Conservation (phyloP, 2,888 invertebrate species). For the Megastigmus dorsalis region DNA sequence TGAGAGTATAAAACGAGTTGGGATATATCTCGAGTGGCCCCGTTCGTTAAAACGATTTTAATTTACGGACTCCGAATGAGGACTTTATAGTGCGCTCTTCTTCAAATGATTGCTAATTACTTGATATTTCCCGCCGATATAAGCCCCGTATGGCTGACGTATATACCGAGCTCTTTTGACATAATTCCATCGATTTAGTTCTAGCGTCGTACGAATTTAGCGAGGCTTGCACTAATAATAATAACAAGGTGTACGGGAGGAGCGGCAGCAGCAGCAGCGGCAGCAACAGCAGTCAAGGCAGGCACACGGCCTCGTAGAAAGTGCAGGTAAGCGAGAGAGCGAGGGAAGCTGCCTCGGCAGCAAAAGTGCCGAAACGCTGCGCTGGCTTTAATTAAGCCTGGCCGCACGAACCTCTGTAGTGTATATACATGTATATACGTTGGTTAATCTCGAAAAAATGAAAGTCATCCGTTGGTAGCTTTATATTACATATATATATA, state of each 20-base stretch:
- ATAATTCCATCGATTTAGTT: no score
- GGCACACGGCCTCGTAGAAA: constrained; percentile 17
- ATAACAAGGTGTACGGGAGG: background rate
- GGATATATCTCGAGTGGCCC: background rate
- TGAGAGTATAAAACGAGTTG: background rate
- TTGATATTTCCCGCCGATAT: background rate
- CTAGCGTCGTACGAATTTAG: background rate
- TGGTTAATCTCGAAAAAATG: constrained; percentile 35
- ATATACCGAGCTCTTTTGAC: no score
- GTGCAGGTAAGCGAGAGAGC: constrained; percentile 12
- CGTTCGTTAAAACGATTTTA: background rate
- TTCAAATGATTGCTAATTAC: no score
- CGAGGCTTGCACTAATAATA: background rate
- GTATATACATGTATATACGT: background rate
- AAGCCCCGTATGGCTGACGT: no score
- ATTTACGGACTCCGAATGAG: no score
- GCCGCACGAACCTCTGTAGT: no score
- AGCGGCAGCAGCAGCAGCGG: background rate
- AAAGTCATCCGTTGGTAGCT: constrained; percentile 26
- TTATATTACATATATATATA: background rate
- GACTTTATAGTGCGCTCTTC: no score
- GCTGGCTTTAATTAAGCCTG: constrained; percentile 25
- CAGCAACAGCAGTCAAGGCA: no score
- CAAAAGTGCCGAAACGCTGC: constrained; percentile 23
- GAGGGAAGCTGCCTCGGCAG: no score